A percentile compares a stretch with the other conserved stretches of the same genome.
phyloP scores from a whole-genome alignment of 2,797 vertebrate species.

The Chelon labrosus region DNA sequence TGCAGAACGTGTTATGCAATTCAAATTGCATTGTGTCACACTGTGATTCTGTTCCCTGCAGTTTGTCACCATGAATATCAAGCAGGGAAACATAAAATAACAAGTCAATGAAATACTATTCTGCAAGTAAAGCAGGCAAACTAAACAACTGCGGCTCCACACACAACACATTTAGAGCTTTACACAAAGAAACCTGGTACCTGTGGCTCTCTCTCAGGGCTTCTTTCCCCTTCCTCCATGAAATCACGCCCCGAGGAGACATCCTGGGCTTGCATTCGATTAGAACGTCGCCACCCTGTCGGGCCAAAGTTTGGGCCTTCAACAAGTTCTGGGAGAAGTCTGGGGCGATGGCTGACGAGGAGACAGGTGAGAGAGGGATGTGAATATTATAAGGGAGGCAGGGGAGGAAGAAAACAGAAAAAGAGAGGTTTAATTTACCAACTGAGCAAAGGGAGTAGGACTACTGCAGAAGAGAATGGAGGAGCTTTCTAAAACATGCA shows the following conservation, averaged over 20 bases:
- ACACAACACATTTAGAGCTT: constrained; percentile 19
- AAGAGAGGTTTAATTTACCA: constrained; percentile 33
- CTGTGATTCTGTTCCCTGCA: constrained; percentile 56
- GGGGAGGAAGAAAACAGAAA: constrained; percentile 8
- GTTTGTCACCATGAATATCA: constrained; percentile 73
- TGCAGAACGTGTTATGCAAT: constrained; percentile 63
- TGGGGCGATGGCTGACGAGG: constrained; percentile 88
- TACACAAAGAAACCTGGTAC: constrained; percentile 78
- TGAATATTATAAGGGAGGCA: constrained; percentile 22
- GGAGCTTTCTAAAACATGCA: constrained; percentile 44
- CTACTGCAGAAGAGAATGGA: constrained; percentile 23
- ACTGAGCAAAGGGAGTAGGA: constrained; percentile 10
- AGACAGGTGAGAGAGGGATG: constrained; percentile 25
- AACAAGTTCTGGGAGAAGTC: constrained; percentile 94
- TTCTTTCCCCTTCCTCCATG: constrained; percentile 95
- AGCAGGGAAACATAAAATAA: constrained; percentile 59
- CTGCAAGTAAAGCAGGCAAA: constrained; percentile 39
- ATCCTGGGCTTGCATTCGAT: constrained; percentile 96
- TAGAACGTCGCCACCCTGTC: constrained; percentile 92
- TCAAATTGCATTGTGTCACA: constrained; percentile 65
- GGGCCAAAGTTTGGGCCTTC: constrained; percentile 92
- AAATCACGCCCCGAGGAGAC: constrained; percentile 93
- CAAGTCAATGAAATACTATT: constrained; percentile 50
- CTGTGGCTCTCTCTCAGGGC: constrained; percentile 92
- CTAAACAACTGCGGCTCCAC: constrained; percentile 34